Evolutionary conservation across 2,797 vertebrate genomes (phyloP), one percentile per base, ranked within the genome.

Genomic region (Arrhamphus sclerolepis): DNA sequence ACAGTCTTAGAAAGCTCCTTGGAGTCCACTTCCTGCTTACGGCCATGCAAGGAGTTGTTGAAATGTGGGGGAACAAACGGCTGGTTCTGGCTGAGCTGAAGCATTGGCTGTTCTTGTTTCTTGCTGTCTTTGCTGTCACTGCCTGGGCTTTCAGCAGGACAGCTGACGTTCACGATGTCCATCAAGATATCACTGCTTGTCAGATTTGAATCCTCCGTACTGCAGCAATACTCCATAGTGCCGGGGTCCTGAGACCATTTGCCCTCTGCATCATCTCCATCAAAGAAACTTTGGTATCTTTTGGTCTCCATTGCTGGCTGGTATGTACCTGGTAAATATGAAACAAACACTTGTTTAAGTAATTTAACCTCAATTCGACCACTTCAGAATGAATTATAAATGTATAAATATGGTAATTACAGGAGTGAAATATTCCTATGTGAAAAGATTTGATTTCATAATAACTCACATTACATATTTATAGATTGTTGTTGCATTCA

Each of bases 1-100:
- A 98, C 98, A 0, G 97, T 94, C 55, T 96, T 96, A 38, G 98
- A 97, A 73, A 99, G 97, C 87, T 98, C 98, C 88, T 98, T 98
- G 2, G 98, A 96, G 85, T 98, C 98, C 1, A 93, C 91, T 86
- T 98, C 96, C 0, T 94, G 93, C 91, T 98, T 98, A 80, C 94
- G 87, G 70, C 81, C 80, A 49, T 88, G 90, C 28, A 88, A 72
- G 57, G 91, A 84, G 82, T 84, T 92, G 79, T 94, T 94, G 69
- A 95, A 94, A 62, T 92, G 87, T 73, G 94, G 85, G 85, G 94
- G 92, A 84, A 92, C 89, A 79, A 94, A 88, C 55, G 92, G 92
- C 86, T 87, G 91, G 67, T 64, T 91, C 83, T 95, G 95, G 89
- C 92, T 92, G 76, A 93, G 93, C 72, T 94, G 91, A 83, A 93